Percentiles rank a stretch among this genome's conserved stretches.
phyloP scores from a whole-genome alignment of 2,797 vertebrate genomes.

The Aulostomus chinensis region DNA sequence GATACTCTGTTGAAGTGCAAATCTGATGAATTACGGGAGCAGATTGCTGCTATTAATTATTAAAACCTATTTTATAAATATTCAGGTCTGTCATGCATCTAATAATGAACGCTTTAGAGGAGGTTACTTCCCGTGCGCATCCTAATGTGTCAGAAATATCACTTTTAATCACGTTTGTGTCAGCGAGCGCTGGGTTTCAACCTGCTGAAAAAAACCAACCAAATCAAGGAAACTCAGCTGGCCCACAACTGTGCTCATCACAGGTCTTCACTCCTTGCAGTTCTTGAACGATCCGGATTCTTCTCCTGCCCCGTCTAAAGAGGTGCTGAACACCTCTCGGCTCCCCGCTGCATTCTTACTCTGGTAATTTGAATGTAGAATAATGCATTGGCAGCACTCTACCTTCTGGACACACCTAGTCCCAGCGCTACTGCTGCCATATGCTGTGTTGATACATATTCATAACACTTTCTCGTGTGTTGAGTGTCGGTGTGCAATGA shows the following conservation, averaged over 20 bases:
- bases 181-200: slow-evolving; percentile 70
- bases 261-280: slow-evolving; percentile 47
- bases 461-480: slow-evolving; percentile 74
- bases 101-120: slow-evolving; percentile 88
- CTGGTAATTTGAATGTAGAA: slow-evolving; percentile 78
- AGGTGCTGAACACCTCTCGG: slow-evolving; percentile 53
- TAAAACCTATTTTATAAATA: slow-evolving; percentile 99
- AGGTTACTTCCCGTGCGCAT: slow-evolving; percentile 87
- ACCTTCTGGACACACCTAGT: slow-evolving; percentile 87
- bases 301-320: slow-evolving; percentile 56
- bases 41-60: slow-evolving; percentile 99
- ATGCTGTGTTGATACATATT: slow-evolving; percentile 85
- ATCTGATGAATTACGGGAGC: slow-evolving; percentile 92
- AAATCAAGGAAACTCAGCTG: slow-evolving; percentile 67
- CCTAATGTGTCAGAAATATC: slow-evolving; percentile 88
- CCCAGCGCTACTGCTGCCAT: slow-evolving; percentile 81
- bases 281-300: slow-evolving; percentile 43
- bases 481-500: slow-evolving; percentile 66
- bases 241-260: slow-evolving; percentile 57
- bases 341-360: slow-evolving; percentile 60
- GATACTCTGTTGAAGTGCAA: slow-evolving; percentile 89
- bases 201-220: slow-evolving; percentile 48
- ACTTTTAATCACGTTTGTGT: slow-evolving; percentile 85
- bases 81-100: slow-evolving; percentile 96
- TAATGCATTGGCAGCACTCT: slow-evolving; percentile 81